A percentile compares a stretch with the other conserved stretches of the same genome.
Evolutionary conservation across 2,888 invertebrate genomes (phyloP).

Genomic region (Gymnocheta viridis): DNA sequence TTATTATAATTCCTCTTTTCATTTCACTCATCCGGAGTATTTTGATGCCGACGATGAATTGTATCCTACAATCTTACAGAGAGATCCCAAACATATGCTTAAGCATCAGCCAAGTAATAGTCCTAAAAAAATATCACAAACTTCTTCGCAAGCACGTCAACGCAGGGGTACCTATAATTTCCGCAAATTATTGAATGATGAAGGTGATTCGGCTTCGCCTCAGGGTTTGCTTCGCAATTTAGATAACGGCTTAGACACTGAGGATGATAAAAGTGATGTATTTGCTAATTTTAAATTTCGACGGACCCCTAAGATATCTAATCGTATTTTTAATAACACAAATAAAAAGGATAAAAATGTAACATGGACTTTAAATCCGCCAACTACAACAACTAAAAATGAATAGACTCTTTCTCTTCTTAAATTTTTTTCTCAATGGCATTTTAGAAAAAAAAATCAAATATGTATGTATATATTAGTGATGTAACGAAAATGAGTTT

Average conservation of each 20-base stretch:
- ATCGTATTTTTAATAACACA: constrained; percentile 74
- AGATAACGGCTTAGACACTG: constrained; percentile 65
- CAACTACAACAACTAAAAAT: constrained; percentile 37
- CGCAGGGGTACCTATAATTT: constrained; percentile 80
- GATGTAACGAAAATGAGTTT: no score
- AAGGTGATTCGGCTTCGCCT: constrained; percentile 41
- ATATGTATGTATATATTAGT: no score
- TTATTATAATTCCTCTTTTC: constrained; percentile 79
- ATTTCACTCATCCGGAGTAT: constrained; percentile 81
- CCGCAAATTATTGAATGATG: constrained; percentile 73
- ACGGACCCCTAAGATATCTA: constrained; percentile 74
- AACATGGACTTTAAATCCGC: constrained; percentile 75
- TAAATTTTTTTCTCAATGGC: not conserved
- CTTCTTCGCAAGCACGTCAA: constrained; percentile 73
- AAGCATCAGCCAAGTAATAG: constrained; percentile 73
- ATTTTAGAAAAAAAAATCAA: not conserved
- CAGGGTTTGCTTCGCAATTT: constrained; percentile 76
- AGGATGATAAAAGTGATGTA: constrained; percentile 75
- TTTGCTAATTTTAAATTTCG: constrained; percentile 80
- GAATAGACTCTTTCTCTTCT: constrained; percentile 38
- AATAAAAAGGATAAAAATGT: constrained; percentile 77
- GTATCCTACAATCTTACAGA: constrained; percentile 74
- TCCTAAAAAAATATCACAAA: constrained; percentile 71
- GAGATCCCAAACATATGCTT: constrained; percentile 77
- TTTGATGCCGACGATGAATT: constrained; percentile 79